Percentiles rank a stretch among this genome's conserved stretches.
phyloP scores from a whole-genome alignment of 1,140 invertebrate genomes.

The Drosophila kikkawai region DNA sequence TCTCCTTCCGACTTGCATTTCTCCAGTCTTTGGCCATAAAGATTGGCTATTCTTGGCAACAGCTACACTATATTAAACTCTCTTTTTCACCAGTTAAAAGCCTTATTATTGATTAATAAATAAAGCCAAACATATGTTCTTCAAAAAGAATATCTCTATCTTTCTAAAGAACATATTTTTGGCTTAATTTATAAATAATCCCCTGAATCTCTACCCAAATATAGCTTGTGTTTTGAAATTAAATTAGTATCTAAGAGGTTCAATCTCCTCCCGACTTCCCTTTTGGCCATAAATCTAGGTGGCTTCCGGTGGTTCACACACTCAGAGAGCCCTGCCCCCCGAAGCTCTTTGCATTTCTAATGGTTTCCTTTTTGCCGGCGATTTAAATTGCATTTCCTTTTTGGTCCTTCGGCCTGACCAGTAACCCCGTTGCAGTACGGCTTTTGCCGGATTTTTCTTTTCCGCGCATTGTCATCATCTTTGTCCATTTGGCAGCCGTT shows the following conservation, averaged over 20 bases:
- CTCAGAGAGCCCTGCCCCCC: background rate
- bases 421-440: background rate
- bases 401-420: background rate
- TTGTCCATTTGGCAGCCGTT: conserved; percentile 66
- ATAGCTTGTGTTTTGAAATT: background rate
- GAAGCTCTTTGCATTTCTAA: conserved; percentile 32
- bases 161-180: too few relatives aligned
- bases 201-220: too few relatives aligned
- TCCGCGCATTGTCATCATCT: conserved; percentile 43
- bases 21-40: too few relatives aligned
- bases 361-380: conserved; percentile 32
- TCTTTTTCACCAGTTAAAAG: too few relatives aligned
- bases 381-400: conserved; percentile 50
- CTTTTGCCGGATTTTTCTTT: conserved; percentile 3
- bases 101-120: too few relatives aligned
- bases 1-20: background rate
- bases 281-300: conserved; percentile 24
- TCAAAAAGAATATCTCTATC: too few relatives aligned
- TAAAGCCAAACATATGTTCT: too few relatives aligned
- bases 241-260: conserved; percentile 12
- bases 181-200: too few relatives aligned
- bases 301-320: conserved; percentile 43
- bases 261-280: background rate
- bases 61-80: too few relatives aligned
- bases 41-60: too few relatives aligned